A percentile compares a stretch with the other conserved stretches of the same genome.
Evolutionary conservation across 2,113 vertebrate species (phyloP).

Genomic region (Circaetus cinerascens): DNA sequence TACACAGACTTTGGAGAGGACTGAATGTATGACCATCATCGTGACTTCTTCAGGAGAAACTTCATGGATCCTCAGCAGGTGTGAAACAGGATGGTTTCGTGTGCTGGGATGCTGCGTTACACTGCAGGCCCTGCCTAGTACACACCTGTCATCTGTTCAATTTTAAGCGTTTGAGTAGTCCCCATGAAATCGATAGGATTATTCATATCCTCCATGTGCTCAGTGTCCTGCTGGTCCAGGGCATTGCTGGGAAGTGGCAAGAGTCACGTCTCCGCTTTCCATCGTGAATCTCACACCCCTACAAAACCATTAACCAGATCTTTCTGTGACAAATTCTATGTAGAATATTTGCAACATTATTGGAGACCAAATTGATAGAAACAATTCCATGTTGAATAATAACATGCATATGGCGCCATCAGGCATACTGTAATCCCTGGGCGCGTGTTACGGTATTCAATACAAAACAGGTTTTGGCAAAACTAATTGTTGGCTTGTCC

Average conservation of each 20-base stretch:
- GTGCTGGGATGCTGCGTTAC: background rate
- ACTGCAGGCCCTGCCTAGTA: background rate
- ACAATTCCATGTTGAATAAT: background rate
- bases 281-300: background rate
- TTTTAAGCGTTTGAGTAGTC: background rate
- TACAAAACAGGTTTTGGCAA: slow-evolving; percentile 34
- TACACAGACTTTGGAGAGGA: background rate
- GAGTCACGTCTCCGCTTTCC: background rate
- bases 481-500: slow-evolving; percentile 18
- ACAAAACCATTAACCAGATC: background rate
- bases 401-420: background rate
- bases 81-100: background rate
- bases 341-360: background rate
- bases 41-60: slow-evolving; percentile 9
- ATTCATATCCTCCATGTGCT: background rate
- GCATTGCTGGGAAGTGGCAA: background rate
- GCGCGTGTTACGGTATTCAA: slow-evolving; percentile 18
- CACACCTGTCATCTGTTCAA: background rate
- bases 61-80: background rate
- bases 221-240: slow-evolving; percentile 43
- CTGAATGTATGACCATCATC: slow-evolving; percentile 4
- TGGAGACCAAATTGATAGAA: slow-evolving; percentile 15
- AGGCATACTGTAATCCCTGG: slow-evolving; percentile 36
- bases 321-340: slow-evolving; percentile 27
- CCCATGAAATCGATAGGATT: background rate